These are phyloP conservation scores for Chymomyza amoena DNA, from an alignment of 2,888 invertebrate genomes.

Conservation along the genomic window DNA sequence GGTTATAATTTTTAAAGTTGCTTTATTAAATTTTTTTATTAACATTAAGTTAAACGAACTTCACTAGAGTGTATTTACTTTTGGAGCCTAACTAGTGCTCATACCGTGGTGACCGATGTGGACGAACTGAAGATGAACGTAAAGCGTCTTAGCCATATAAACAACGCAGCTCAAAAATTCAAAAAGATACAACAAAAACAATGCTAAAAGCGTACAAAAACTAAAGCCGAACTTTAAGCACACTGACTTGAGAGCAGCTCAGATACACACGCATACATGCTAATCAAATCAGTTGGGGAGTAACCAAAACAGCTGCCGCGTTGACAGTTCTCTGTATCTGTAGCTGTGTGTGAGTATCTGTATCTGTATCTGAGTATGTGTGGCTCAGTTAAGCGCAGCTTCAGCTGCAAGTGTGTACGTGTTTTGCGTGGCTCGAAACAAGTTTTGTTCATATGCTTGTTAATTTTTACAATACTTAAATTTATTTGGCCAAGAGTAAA, in stretches of 20 bases:
- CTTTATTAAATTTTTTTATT: slow-evolving; percentile 15
- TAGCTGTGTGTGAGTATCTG: neutral
- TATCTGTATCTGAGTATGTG: neutral
- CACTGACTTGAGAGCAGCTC: slow-evolving; percentile 48
- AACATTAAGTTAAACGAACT: slow-evolving; percentile 24
- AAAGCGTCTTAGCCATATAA: slow-evolving; percentile 78
- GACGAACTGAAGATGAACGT: slow-evolving; percentile 79
- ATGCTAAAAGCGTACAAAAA: slow-evolving; percentile 26
- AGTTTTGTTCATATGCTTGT: slow-evolving; percentile 29
- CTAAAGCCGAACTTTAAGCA: slow-evolving; percentile 37
- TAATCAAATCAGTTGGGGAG: slow-evolving; percentile 33
- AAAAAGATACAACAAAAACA: slow-evolving; percentile 28
- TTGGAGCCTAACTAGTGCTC: slow-evolving; percentile 74
- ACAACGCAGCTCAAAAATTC: slow-evolving; percentile 58
- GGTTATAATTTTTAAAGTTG: slow-evolving; percentile 26
- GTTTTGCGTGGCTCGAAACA: slow-evolving; percentile 45
- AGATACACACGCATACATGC: neutral
- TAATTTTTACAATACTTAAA: slow-evolving; percentile 45
- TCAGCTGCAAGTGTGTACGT: slow-evolving; percentile 41
- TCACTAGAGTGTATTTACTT: slow-evolving; percentile 45
- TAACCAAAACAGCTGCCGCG: slow-evolving; percentile 28
- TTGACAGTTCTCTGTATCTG: slow-evolving; percentile 45
- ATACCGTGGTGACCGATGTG: slow-evolving; percentile 79
- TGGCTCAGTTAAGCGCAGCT: slow-evolving; percentile 23
- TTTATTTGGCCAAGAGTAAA: slow-evolving; percentile 66